Conservation (phyloP, 2,113 vertebrate genomes). For the Centropristis striata region DNA sequence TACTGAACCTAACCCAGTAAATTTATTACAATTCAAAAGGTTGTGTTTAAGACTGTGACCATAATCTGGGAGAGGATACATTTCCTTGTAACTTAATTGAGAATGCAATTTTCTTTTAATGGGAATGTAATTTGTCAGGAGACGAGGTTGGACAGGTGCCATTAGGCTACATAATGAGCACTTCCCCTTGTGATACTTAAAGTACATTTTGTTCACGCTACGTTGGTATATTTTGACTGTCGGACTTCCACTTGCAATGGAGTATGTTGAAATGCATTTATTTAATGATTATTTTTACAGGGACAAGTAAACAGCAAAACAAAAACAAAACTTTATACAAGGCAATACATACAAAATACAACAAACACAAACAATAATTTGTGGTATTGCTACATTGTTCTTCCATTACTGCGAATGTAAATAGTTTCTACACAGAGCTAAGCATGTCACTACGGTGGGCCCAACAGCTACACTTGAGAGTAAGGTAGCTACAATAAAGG, state of each 20-base stretch:
- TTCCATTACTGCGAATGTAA: background rate
- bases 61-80: too few relatives aligned
- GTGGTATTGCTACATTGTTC: background rate
- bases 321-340: background rate
- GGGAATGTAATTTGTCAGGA: too few relatives aligned
- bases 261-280: background rate
- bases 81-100: too few relatives aligned
- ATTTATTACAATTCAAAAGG: too few relatives aligned
- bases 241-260: background rate
- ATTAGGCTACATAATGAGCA: background rate
- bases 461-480: too few relatives aligned
- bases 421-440: background rate
- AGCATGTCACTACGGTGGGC: too few relatives aligned
- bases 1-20: too few relatives aligned
- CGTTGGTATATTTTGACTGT: background rate
- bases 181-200: background rate
- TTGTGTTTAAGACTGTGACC: too few relatives aligned
- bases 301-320: too few relatives aligned
- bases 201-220: background rate
- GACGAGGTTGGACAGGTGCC: background rate
- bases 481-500: too few relatives aligned
- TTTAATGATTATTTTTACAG: background rate
- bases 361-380: background rate
- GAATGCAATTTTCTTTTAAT: too few relatives aligned
- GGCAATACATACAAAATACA: background rate